Base-by-base conservation (phyloP, 2,113 vertebrate genomes). In the Thomomys bottae region DNA sequence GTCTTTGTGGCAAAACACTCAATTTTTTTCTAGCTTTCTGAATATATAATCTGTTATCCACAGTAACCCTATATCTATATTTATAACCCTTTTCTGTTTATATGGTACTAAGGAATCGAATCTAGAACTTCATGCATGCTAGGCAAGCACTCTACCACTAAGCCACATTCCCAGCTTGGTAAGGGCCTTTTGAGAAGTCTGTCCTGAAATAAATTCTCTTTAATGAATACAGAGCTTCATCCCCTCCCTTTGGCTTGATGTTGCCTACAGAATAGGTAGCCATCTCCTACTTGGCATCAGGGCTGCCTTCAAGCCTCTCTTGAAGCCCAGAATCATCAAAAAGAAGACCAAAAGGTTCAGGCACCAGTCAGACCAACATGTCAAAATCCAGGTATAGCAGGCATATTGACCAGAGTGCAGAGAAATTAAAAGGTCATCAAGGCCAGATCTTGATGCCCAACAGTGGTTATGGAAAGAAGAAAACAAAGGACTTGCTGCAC, bases 181-280 rank as follows among this genome's bases (percentile, higher is more conserved):
- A 32, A 5, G 85, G 34, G 66, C 59, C 90, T 82, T 64, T 59
- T 30, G 63, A 87, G 75, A 88, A 93, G 45, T 38, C 77, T 85
- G n/a, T 42, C 3, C 34, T 12, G 21, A 67, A 79, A 26, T 5
- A 32, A 11, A 12, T 77, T 32, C n/a, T 63, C 45, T 57, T 63
- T 34, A 14, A 17, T 59, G 66, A 28, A 21, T 85, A n/a, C 14
- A 70, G 45, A 12, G 9, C 45, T n/a, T 18, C 66, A 4, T 30
- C 3, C 10, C 67, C 34, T 57, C 32, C 26, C 14, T 49, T 17
- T 64, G 6, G 32, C 40, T 49, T 45, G 57, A 54, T 20, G 36
- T 10, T 21, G 32, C 23, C 26, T 32, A 34, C 20, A 11, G 34
- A 63, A 24, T 24, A 54, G 20, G 26, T n/a, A 73, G 32, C 18